Evolutionary conservation across 2,113 vertebrate genomes (phyloP).

Genomic region (Sciurus niger): DNA sequence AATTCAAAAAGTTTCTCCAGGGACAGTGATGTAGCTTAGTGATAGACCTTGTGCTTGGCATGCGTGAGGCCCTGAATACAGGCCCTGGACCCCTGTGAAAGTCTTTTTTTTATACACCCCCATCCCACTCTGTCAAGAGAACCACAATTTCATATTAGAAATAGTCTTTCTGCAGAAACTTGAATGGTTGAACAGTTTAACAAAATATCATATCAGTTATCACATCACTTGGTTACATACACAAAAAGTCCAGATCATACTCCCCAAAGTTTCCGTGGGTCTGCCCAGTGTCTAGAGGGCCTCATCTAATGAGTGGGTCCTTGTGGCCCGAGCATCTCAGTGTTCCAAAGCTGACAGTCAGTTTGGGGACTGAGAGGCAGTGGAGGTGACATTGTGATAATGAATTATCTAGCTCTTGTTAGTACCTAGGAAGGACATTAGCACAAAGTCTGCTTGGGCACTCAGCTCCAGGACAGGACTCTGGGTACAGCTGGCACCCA

Average conservation of each 20-base stretch:
- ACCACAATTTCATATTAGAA: neutral
- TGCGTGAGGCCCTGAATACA: neutral
- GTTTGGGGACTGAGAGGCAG: too few relatives aligned
- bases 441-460: neutral
- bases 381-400: neutral
- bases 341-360: neutral
- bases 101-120: neutral
- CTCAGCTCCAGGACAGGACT: neutral
- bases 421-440: neutral
- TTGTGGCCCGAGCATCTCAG: accelerated
- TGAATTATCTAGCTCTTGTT: neutral
- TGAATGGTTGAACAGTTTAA: neutral
- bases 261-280: neutral
- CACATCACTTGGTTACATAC: neutral
- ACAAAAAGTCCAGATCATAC: neutral
- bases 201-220: neutral
- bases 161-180: neutral
- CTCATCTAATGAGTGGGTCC: neutral
- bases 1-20: neutral
- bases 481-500: neutral
- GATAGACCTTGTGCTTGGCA: neutral
- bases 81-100: neutral
- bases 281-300: neutral
- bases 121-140: neutral
- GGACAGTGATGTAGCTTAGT: neutral